phyloP scores from a whole-genome alignment of 2,797 vertebrate genomes.

The Malurus leucopterus region DNA sequence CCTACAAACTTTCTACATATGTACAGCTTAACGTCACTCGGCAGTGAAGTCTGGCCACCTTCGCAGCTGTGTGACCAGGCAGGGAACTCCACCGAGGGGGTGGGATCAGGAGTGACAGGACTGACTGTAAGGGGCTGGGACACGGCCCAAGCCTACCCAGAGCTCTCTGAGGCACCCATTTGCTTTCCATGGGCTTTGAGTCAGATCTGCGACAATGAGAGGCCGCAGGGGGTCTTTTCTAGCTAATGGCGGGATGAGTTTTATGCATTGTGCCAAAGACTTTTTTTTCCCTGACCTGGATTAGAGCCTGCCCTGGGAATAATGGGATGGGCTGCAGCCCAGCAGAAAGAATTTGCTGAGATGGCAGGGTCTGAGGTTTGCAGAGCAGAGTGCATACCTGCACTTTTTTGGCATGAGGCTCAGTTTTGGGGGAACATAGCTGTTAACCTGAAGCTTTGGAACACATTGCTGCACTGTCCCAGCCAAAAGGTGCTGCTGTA shows the following conservation, averaged over 20 bases:
- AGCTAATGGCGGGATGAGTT: slow-evolving; percentile 30
- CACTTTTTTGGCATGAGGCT: slow-evolving; percentile 52
- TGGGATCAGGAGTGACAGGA: not conserved
- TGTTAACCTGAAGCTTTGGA: slow-evolving; percentile 29
- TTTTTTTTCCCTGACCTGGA: slow-evolving; percentile 58
- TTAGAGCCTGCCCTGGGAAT: slow-evolving; percentile 53
- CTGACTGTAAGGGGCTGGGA: not conserved
- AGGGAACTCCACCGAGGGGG: not conserved
- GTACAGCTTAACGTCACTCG: not conserved
- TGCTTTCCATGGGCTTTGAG: slow-evolving; percentile 27
- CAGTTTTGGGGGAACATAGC: not conserved
- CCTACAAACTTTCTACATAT: slow-evolving; percentile 50
- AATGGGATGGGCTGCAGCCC: slow-evolving; percentile 53
- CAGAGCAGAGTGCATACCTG: slow-evolving; percentile 59
- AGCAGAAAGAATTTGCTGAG: slow-evolving; percentile 62
- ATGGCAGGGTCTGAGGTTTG: slow-evolving; percentile 44
- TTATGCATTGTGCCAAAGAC: slow-evolving; percentile 46
- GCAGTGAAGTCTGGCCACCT: not conserved
- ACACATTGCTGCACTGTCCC: not conserved
- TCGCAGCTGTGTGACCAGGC: not conserved
- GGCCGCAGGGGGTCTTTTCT: slow-evolving; percentile 30
- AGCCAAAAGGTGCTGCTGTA: not conserved
- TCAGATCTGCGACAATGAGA: slow-evolving; percentile 35
- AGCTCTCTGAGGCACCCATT: not conserved
- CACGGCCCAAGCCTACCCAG: not conserved